Percentiles rank a stretch among this genome's conserved stretches.
These are phyloP conservation scores for Columbina picui DNA, from an alignment of 2,113 vertebrate species.

Conservation along the genomic window DNA sequence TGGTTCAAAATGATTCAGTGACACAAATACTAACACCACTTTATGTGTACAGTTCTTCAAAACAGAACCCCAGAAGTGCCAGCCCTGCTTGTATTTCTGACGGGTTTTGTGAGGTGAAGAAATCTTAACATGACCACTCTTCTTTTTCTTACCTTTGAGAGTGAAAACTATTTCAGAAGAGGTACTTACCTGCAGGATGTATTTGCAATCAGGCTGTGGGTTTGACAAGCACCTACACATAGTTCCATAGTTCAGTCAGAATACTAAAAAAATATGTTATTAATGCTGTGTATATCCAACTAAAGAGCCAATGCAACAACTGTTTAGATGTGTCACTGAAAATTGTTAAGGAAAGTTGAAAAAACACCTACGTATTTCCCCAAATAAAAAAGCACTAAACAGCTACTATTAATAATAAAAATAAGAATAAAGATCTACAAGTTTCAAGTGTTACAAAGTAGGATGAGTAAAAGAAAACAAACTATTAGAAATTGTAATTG, in stretches of 20 bases:
- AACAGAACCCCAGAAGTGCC: fast-evolving
- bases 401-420: neutral
- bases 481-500: neutral
- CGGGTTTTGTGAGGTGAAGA: neutral
- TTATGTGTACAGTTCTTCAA: neutral
- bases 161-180: neutral
- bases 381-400: neutral
- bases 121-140: neutral
- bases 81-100: neutral
- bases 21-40: neutral
- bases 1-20: neutral
- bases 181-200: fast-evolving
- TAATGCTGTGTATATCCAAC: neutral
- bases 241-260: neutral
- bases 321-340: neutral
- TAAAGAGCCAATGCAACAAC: neutral
- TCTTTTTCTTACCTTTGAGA: neutral
- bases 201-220: neutral
- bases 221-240: fast-evolving
- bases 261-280: neutral
- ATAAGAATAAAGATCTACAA: neutral
- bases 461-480: neutral
- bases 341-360: neutral
- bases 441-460: neutral
- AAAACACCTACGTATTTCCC: neutral